Evolutionary conservation across 2,888 invertebrate species (phyloP).

Genomic region (Hedychridium roseum): DNA sequence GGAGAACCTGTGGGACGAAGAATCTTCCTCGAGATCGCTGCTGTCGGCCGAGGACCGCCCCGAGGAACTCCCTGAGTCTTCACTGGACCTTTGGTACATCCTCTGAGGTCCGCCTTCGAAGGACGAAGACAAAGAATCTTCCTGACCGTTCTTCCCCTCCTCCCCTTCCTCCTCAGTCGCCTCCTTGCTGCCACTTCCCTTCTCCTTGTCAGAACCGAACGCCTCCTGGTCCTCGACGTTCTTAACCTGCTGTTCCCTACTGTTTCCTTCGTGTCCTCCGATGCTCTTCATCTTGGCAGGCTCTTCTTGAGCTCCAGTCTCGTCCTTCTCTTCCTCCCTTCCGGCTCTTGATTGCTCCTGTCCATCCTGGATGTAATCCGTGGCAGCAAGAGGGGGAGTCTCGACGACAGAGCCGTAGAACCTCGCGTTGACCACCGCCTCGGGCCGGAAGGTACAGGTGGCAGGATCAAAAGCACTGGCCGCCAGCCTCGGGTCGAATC

Average conservation of each 20-base stretch:
- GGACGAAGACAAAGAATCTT: constrained; percentile 26
- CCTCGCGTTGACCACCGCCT: constrained; percentile 27
- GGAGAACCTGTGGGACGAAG: constrained; percentile 58
- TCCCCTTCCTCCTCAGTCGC: constrained; percentile 25
- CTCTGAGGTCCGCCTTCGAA: constrained; percentile 36
- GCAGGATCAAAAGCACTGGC: constrained; percentile 43
- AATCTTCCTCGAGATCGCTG: constrained; percentile 60
- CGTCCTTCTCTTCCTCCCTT: not conserved
- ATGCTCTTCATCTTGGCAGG: no score
- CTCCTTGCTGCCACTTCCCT: constrained; percentile 18
- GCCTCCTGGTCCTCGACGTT: constrained; percentile 26
- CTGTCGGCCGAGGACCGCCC: constrained; percentile 60
- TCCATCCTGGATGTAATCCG: constrained; percentile 13
- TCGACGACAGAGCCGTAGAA: constrained; percentile 24
- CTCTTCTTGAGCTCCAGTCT: constrained; percentile 6
- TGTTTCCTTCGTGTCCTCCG: not conserved
- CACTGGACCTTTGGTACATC: constrained; percentile 50
- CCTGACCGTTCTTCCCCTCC: constrained; percentile 20
- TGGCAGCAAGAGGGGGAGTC: constrained; percentile 10
- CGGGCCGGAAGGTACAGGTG: constrained; percentile 35
- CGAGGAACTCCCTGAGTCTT: constrained; percentile 58
- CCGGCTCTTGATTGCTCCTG: not conserved
- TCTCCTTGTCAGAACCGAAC: constrained; percentile 13
- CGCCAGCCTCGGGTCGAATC: constrained; percentile 40
- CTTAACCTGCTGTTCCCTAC: constrained; percentile 6